Evolutionary conservation across 1,140 invertebrate species (phyloP).

Genomic region (Planococcus citri): DNA sequence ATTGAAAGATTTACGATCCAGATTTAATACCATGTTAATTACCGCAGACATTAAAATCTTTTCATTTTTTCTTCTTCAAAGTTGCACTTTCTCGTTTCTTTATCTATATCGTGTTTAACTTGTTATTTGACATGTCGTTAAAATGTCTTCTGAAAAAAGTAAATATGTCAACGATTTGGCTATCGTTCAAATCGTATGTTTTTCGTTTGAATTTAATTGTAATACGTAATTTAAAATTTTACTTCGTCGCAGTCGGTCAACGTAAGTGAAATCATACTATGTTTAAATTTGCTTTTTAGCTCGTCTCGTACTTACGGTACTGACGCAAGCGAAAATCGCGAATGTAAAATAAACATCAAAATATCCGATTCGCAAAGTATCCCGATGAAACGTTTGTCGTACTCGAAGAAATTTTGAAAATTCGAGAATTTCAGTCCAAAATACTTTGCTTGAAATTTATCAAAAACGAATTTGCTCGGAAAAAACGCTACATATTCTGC

Average conservation of each 20-base stretch:
- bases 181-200: not conserved
- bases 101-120: not conserved
- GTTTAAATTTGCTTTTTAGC: too few species aligned
- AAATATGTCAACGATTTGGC: not conserved
- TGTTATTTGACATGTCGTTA: slow-evolving; percentile 7
- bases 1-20: not conserved
- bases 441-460: too few species aligned
- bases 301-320: not conserved
- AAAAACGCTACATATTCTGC: too few species aligned
- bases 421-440: too few species aligned
- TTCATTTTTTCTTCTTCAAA: not conserved
- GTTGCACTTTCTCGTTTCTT: not conserved
- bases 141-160: slow-evolving; percentile 4
- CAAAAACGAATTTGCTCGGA: too few species aligned
- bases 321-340: not conserved
- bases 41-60: too few species aligned
- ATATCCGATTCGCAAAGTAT: too few species aligned
- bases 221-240: not conserved
- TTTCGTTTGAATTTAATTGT: not conserved
- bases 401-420: too few species aligned
- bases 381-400: too few species aligned
- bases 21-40: not conserved
- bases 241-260: not conserved
- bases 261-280: not conserved
- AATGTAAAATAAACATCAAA: not conserved